Evolutionary conservation across 1,140 invertebrate genomes (phyloP).

Genomic region (Coptotermes formosanus): DNA sequence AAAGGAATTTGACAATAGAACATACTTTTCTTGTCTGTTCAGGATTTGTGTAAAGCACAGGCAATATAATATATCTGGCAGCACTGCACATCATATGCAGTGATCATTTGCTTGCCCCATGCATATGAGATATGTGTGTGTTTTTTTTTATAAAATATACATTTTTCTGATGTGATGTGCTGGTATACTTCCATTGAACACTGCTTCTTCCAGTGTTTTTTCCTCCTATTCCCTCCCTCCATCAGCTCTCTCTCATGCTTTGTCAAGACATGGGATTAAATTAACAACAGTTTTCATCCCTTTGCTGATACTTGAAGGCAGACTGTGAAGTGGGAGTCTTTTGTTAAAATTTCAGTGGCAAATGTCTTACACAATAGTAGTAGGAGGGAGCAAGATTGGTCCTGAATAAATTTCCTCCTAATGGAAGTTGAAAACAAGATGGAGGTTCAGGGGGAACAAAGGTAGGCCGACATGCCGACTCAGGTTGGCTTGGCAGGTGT

Average conservation of each 20-base stretch:
- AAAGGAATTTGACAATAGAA: too few species aligned
- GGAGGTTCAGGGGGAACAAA: conserved; percentile 29
- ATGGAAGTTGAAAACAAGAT: conserved; percentile 33
- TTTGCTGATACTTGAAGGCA: neutral
- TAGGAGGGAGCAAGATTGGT: conserved; percentile 10
- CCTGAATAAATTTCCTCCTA: conserved; percentile 28
- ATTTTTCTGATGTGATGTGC: too few species aligned
- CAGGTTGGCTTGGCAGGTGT: conserved; percentile 26
- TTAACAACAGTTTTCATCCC: conserved; percentile 16
- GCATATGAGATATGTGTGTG: too few species aligned
- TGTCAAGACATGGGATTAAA: neutral
- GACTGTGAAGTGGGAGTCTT: neutral
- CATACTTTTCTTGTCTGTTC: too few species aligned
- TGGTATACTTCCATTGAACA: too few species aligned
- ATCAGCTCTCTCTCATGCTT: neutral
- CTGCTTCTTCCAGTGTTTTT: too few species aligned
- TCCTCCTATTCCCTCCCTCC: too few species aligned
- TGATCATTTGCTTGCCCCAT: too few species aligned
- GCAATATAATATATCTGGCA: too few species aligned
- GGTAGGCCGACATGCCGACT: conserved; percentile 27
- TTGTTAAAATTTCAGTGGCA: conserved; percentile 18
- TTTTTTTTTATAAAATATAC: too few species aligned
- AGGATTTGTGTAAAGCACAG: too few species aligned
- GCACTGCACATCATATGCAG: too few species aligned
- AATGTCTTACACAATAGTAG: conserved; percentile 16